Evolutionary conservation across 1,140 invertebrate species (phyloP), one percentile per base, ranked within the genome.

Genomic region (Drosophila bocki): DNA sequence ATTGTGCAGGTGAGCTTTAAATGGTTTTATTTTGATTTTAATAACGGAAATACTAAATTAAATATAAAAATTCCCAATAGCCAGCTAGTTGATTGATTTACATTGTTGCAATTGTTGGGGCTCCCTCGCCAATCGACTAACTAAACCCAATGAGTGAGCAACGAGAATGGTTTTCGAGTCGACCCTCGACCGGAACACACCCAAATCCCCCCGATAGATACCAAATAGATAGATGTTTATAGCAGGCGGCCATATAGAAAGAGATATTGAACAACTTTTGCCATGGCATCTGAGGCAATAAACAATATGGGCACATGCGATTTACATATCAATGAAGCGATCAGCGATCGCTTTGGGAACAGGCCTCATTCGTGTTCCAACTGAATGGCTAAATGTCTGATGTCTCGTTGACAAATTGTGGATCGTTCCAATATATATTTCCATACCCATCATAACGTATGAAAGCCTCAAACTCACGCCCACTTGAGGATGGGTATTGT

Each of bases 21-120:
- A 68, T 70, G 41, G 53, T 80, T 45, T 37, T 80, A 48, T 62
- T 72, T 65, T 65, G 74, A 86, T 82, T 87, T 85, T 87, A 77
- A 87, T 87, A 82, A 80, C 76, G 83, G 77, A 87, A 82, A 82
- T 86, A 86, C 76, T 82, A 87, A 82, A 80, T 86, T 87, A 87
- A 82, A 86, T 84, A 85, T 84, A 78, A 75, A 84, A 84, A 74
- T 84, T 79, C 35, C 60, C 78, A 76, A 74, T 63, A 71, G 58
- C 59, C 63, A 74, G 22, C 62, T 9, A 69, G 45, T 69, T 84
- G 82, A 84, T 84, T 84, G 81, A 69, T 75, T 84, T 85, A 68
- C 81, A 76, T 80, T 84, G 80, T 83, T 75, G 75, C 80, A 75
- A 82, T 82, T 82, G 75, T 68, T 68, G 26, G 60, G 26, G 26